phyloP scores from a whole-genome alignment of 2,888 invertebrate species.

The Amphipoea lucens region DNA sequence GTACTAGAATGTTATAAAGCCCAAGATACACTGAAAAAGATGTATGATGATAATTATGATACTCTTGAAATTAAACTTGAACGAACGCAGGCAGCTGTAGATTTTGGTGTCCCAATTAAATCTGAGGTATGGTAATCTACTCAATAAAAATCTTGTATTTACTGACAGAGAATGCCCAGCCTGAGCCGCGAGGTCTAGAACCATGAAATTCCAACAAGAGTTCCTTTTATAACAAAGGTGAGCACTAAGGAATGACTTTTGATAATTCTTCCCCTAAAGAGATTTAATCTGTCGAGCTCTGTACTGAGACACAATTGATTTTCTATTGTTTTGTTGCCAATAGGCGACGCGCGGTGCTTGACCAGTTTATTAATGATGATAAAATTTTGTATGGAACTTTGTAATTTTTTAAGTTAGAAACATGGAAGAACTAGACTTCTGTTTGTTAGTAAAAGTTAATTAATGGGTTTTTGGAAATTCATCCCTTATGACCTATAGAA shows the following conservation, averaged over 20 bases:
- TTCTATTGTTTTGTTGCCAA: too few relatives aligned
- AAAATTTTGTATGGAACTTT: neutral
- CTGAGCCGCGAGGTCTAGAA: neutral
- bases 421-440: neutral
- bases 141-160: neutral
- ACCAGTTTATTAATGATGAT: too few relatives aligned
- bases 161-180: neutral
- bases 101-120: constrained; percentile 75
- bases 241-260: neutral
- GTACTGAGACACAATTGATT: too few relatives aligned
- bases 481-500: neutral
- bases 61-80: constrained; percentile 75
- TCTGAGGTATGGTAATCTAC: constrained; percentile 76
- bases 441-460: neutral
- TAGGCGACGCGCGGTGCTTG: too few relatives aligned
- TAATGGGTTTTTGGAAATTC: neutral
- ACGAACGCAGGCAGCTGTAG: constrained; percentile 48
- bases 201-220: neutral
- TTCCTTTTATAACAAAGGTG: neutral
- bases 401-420: too few relatives aligned
- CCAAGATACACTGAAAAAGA: constrained; percentile 80
- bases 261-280: neutral
- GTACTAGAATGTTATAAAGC: constrained; percentile 84
- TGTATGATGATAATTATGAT: constrained; percentile 71
- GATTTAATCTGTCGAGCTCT: too few relatives aligned